Percentiles rank a stretch among this genome's conserved stretches.
Conservation (phyloP, 2,888 invertebrate genomes). For the Pyrgus malvae region DNA sequence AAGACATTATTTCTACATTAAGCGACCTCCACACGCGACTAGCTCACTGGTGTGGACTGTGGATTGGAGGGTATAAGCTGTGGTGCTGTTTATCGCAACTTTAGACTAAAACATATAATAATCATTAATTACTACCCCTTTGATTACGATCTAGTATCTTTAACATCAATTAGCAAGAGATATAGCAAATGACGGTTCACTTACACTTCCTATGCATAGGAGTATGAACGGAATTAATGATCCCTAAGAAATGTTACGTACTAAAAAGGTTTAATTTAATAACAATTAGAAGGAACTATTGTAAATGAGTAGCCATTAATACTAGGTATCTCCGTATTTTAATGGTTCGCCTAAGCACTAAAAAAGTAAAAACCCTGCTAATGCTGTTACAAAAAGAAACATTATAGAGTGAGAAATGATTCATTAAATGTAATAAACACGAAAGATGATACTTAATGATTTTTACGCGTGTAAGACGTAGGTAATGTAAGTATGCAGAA, state of each 20-base stretch:
- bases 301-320: slow-evolving; percentile 15
- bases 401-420: slow-evolving; percentile 13
- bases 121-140: slow-evolving; percentile 15
- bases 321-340: background rate
- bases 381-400: slow-evolving; percentile 6
- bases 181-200: slow-evolving; percentile 6
- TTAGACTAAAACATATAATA: slow-evolving; percentile 21
- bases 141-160: slow-evolving; percentile 11
- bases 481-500: background rate
- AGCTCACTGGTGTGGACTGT: slow-evolving; percentile 19
- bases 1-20: slow-evolving; percentile 74
- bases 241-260: background rate
- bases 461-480: slow-evolving; percentile 2
- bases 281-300: slow-evolving; percentile 10
- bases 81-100: slow-evolving; percentile 21
- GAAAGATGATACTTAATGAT: slow-evolving; percentile 17
- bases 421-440: slow-evolving; percentile 9
- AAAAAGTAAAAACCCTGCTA: slow-evolving; percentile 20
- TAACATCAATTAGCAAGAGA: slow-evolving; percentile 16
- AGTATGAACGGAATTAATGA: slow-evolving; percentile 9
- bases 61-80: slow-evolving; percentile 8
- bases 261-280: slow-evolving; percentile 12
- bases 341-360: slow-evolving; percentile 1
- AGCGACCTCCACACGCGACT: slow-evolving; percentile 44
- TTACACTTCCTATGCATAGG: slow-evolving; percentile 14